phyloP scores from a whole-genome alignment of 1,140 invertebrate species.

The Fragariocoptes setiger region DNA sequence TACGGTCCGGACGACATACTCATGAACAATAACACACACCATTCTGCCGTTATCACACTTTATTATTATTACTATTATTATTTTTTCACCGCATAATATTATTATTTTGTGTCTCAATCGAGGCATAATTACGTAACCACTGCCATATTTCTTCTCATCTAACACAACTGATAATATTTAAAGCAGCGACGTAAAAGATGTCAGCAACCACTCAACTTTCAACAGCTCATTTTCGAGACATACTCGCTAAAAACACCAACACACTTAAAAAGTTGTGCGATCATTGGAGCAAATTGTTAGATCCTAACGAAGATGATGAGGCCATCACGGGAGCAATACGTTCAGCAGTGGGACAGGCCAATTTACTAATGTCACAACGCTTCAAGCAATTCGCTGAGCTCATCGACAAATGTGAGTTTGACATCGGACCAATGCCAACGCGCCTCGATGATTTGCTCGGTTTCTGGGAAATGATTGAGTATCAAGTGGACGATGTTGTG shows the following conservation, averaged over 20 bases:
- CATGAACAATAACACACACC: no score
- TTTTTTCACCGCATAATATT: no score
- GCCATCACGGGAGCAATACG: constrained; percentile 46
- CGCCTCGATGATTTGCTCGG: constrained; percentile 60
- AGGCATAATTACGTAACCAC: no score
- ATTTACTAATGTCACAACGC: constrained; percentile 55
- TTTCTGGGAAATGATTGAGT: constrained; percentile 84
- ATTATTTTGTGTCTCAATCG: no score
- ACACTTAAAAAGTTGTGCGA: neutral
- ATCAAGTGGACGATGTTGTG: constrained; percentile 52
- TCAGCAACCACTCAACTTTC: no score
- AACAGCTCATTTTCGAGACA: no score
- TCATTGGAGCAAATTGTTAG: neutral
- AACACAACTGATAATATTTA: no score
- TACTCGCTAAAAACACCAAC: neutral
- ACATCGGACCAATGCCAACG: constrained; percentile 29
- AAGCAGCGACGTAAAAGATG: no score
- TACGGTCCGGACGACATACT: no score
- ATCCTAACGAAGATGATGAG: constrained; percentile 25
- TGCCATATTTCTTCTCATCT: no score
- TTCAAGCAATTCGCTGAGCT: constrained; percentile 66
- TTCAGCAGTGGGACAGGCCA: constrained; percentile 60
- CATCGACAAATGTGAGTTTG: constrained; percentile 9
- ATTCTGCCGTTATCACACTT: no score
- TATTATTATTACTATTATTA: no score